Evolutionary conservation across 2,888 invertebrate genomes (phyloP), one percentile per base, ranked within the genome.

Genomic region (Sarcophaga variegata): DNA sequence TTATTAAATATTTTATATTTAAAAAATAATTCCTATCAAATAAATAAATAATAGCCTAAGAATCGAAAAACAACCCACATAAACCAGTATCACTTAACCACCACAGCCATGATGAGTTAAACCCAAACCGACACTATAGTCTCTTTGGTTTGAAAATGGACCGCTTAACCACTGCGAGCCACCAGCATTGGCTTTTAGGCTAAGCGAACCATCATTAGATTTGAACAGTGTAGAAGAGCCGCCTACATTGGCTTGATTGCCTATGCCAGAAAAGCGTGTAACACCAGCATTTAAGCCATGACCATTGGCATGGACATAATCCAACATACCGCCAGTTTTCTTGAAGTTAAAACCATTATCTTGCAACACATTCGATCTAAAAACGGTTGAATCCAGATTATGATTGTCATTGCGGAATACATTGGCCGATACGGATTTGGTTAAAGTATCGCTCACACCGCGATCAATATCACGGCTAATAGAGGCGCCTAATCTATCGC

Each of bases 381-480:
- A 82, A 12, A 63, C 25, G 20, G 64, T 11, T n/a, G 76, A 77
- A 77, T 82, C 76, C 25, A 82, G 25, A 27, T 71, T 54, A 22
- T 82, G 70, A 20, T 54, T 59, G n/a, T 17, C 64, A 47, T 60
- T 64, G 4, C 71, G 37, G 6, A 70, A 77, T 2, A 82, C 2
- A 59, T 82, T 82, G 27, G 70, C 76, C 3, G 45, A 25, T 0
- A 77, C 8, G 12, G 77, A 71, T 70, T 77, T 77, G 11, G 77
- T 66, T 22, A 77, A 71, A 25, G 74, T 82, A n/a, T 82, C 77
- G 67, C 77, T 82, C 25, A 77, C 64, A 12, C 82, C 82, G 14
- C 60, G 76, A 22, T 77, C 72, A 54, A 77, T 66, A 22, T 83
- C 82, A 62, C 77, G 77, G 22, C 77, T 72, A 17, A 77, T 10